Evolutionary conservation across 2,888 invertebrate species (phyloP).

Genomic region (Pammene fasciana): DNA sequence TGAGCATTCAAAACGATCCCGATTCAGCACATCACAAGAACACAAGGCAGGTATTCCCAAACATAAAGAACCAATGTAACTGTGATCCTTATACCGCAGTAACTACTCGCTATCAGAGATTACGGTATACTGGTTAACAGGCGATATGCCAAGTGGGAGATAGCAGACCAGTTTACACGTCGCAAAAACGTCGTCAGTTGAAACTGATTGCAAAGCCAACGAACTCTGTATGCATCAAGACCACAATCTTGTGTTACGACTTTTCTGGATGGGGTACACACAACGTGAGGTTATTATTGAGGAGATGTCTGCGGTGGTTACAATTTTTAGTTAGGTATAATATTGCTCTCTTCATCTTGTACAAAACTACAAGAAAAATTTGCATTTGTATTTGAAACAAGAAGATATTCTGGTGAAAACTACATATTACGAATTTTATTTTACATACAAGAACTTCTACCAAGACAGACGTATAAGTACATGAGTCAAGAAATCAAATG

Average conservation of each 20-base stretch:
- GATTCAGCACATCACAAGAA: slow-evolving; percentile 11
- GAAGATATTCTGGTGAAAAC: too few species aligned
- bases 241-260: slow-evolving; percentile 4
- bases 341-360: too few species aligned
- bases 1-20: slow-evolving; percentile 30
- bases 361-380: too few species aligned
- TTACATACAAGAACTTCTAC: too few species aligned
- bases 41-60: neutral
- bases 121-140: neutral
- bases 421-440: too few species aligned
- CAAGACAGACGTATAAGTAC: too few species aligned
- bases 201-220: slow-evolving; percentile 15
- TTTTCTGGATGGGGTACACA: neutral
- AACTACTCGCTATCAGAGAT: neutral
- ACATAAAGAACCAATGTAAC: neutral
- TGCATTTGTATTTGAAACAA: too few species aligned
- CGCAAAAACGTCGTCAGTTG: slow-evolving; percentile 4
- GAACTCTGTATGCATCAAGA: slow-evolving; percentile 13
- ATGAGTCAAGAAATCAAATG: too few species aligned
- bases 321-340: too few species aligned
- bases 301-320: neutral
- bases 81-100: neutral
- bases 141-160: neutral
- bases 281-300: neutral
- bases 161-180: slow-evolving; percentile 20